Conservation (phyloP, 2,888 invertebrate genomes). For the Cecidostiba fungosa region DNA sequence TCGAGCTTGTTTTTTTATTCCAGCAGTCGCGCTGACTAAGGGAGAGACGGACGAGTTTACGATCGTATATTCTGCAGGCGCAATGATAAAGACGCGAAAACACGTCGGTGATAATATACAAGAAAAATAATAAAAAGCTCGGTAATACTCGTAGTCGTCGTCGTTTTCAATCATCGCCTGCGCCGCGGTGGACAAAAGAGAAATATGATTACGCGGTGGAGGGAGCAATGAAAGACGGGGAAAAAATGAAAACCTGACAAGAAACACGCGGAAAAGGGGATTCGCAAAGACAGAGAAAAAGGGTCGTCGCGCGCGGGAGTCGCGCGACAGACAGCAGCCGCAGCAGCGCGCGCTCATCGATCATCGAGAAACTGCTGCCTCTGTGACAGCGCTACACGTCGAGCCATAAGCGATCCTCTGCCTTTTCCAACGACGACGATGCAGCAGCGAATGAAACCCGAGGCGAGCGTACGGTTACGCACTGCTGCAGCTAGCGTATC, state of each 20-base stretch:
- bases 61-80: no score
- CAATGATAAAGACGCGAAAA: no score
- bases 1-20: conserved; percentile 2
- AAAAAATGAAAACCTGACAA: conserved; percentile 45
- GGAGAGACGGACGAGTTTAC: not conserved
- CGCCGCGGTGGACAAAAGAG: not conserved
- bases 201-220: conserved; percentile 33
- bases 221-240: conserved; percentile 2
- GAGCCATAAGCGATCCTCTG: conserved; percentile 70
- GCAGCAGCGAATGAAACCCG: conserved; percentile 33
- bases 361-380: conserved; percentile 70
- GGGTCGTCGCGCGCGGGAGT: not conserved
- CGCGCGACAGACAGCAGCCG: conserved; percentile 18
- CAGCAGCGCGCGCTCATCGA: conserved; percentile 64
- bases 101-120: no score
- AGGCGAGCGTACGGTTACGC: conserved; percentile 1
- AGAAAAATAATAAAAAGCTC: not conserved
- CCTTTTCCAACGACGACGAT: not conserved
- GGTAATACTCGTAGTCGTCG: conserved; percentile 7
- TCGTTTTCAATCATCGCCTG: not conserved
- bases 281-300: conserved; percentile 45
- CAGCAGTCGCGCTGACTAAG: not conserved
- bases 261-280: conserved; percentile 45
- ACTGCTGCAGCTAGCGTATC: not conserved
- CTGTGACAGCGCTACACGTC: conserved; percentile 73